phyloP scores from a whole-genome alignment of 2,113 vertebrate genomes.

The Ellobius talpinus region DNA sequence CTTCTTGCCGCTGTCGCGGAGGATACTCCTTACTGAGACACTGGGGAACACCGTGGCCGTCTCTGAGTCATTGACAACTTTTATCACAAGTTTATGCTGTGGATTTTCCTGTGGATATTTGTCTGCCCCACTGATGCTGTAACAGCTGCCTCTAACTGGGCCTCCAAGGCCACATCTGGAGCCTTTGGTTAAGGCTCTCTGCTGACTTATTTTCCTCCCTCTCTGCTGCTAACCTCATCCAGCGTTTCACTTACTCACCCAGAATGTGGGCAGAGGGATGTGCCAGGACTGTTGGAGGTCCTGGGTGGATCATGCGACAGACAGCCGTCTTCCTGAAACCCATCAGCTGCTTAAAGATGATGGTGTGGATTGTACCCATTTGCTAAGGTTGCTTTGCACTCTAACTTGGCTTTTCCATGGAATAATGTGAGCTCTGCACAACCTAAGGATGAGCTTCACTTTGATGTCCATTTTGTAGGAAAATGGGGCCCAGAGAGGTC shows the following conservation, averaged over 20 bases:
- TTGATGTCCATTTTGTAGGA: background rate
- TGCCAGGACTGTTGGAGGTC: background rate
- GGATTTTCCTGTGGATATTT: background rate
- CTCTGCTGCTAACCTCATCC: background rate
- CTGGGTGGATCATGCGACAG: background rate
- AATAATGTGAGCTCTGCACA: background rate
- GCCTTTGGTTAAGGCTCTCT: background rate
- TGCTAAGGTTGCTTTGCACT: too few species aligned
- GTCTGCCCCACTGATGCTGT: fast-evolving
- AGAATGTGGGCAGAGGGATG: background rate
- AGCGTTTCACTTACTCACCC: background rate
- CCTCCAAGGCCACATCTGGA: background rate
- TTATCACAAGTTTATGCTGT: background rate
- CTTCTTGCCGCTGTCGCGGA: background rate
- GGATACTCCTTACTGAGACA: too few species aligned
- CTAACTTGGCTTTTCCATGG: background rate
- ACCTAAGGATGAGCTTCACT: background rate
- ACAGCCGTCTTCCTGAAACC: background rate
- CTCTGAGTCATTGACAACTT: background rate
- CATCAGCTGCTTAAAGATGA: background rate
- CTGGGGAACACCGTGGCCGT: background rate
- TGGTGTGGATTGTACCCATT: too few species aligned
- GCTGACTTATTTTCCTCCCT: background rate
- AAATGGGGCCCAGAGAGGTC: background rate
- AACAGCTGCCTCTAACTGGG: background rate